phyloP scores from a whole-genome alignment of 1,140 invertebrate species.

The Sminthurides bifidus region DNA sequence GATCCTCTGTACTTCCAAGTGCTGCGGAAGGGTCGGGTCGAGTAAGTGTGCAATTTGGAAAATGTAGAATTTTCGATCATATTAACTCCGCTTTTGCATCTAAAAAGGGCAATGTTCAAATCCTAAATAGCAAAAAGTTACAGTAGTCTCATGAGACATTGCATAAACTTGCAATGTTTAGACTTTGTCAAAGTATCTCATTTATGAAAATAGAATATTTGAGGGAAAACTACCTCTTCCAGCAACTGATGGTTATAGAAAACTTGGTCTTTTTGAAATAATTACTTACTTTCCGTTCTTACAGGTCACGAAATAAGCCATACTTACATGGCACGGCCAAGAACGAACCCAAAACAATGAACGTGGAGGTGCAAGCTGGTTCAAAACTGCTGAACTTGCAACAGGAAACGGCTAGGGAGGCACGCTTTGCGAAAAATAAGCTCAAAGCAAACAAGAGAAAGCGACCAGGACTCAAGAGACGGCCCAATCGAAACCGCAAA shows the following conservation, averaged over 20 bases:
- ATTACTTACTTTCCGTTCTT: no score
- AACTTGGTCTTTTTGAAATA: no score
- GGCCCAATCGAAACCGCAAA: neutral
- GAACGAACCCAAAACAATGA: no score
- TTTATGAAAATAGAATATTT: neutral
- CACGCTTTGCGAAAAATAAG: neutral
- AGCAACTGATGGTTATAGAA: no score
- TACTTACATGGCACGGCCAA: no score
- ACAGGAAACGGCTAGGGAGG: neutral
- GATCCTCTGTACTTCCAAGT: constrained; percentile 31
- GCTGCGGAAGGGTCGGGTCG: constrained; percentile 23
- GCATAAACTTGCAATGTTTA: neutral
- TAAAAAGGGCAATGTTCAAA: neutral
- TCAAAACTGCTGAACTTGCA: neutral
- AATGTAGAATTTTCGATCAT: neutral
- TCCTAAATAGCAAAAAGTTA: neutral
- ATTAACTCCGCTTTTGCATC: neutral
- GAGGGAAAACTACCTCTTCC: neutral
- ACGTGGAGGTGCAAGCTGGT: neutral
- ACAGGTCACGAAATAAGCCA: no score
- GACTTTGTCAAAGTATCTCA: neutral
- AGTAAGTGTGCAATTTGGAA: constrained; percentile 15
- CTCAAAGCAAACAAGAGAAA: neutral
- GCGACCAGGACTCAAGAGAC: neutral
- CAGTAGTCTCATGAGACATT: no score